Evolutionary conservation across 2,797 vertebrate genomes (phyloP).

Genomic region (Gambusia yucatana): DNA sequence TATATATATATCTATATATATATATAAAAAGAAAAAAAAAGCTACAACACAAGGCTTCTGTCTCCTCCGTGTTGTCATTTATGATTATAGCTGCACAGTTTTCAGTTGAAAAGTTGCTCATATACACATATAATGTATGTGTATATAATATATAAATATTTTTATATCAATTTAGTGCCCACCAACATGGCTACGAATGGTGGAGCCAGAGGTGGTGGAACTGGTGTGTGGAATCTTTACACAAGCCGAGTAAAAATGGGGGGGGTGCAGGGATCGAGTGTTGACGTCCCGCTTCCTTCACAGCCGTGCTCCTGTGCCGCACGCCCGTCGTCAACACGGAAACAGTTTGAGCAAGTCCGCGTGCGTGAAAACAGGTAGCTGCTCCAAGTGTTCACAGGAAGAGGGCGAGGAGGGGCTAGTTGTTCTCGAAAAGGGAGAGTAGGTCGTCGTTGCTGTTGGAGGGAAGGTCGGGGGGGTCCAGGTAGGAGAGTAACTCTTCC

Average conservation of each 20-base stretch:
- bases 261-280: slow-evolving; percentile 50
- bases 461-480: slow-evolving; percentile 98
- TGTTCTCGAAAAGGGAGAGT: slow-evolving; percentile 98
- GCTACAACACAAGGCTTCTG: slow-evolving; percentile 80
- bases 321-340: slow-evolving; percentile 29
- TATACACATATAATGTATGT: slow-evolving; percentile 10
- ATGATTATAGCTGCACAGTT: slow-evolving; percentile 89
- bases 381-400: slow-evolving; percentile 48
- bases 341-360: slow-evolving; percentile 29
- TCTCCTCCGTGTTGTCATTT: slow-evolving; percentile 77
- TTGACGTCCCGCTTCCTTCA: slow-evolving; percentile 56
- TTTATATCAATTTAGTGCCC: slow-evolving; percentile 73
- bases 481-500: slow-evolving; percentile 96
- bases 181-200: slow-evolving; percentile 81
- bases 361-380: slow-evolving; percentile 52
- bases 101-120: slow-evolving; percentile 77
- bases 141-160: slow-evolving; percentile 54
- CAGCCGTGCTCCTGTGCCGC: slow-evolving; percentile 46
- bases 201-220: slow-evolving; percentile 78
- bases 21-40: slow-evolving; percentile 40
- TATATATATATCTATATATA: slow-evolving; percentile 50
- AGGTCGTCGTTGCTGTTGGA: slow-evolving; percentile 99
- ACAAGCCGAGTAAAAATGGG: slow-evolving; percentile 71
- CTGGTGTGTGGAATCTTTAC: slow-evolving; percentile 86
- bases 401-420: slow-evolving; percentile 78